Evolutionary conservation across 2,113 vertebrate species (phyloP).

Genomic region (Cephalophus harveyi): DNA sequence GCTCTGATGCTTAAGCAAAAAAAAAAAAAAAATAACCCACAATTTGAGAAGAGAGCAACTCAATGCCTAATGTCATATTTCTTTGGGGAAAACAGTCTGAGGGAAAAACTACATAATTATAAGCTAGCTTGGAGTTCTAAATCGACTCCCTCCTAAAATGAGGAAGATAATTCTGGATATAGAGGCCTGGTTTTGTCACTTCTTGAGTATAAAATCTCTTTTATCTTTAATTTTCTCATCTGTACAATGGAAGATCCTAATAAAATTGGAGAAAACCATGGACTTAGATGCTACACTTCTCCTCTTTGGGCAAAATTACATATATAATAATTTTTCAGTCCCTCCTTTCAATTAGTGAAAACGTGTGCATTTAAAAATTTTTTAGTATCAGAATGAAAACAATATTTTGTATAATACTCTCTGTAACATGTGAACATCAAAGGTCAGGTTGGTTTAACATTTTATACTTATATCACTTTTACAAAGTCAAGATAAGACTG

Average conservation of each 20-base stretch:
- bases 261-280: neutral
- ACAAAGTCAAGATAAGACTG: neutral
- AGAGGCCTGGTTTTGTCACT: neutral
- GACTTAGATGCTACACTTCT: neutral
- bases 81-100: neutral
- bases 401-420: neutral
- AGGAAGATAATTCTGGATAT: neutral
- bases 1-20: neutral
- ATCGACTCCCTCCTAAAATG: neutral
- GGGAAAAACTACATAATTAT: neutral
- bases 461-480: neutral
- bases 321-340: neutral
- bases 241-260: neutral
- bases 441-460: neutral
- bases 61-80: neutral
- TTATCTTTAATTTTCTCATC: neutral
- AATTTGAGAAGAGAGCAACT: neutral
- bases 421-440: neutral
- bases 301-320: neutral
- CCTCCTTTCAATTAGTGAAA: neutral
- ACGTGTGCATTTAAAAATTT: neutral
- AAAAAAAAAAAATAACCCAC: neutral
- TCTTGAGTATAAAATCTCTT: neutral
- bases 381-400: neutral
- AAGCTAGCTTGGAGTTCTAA: neutral